Evolutionary conservation across 2,113 vertebrate genomes (phyloP).

Genomic region (Thermophis baileyi): DNA sequence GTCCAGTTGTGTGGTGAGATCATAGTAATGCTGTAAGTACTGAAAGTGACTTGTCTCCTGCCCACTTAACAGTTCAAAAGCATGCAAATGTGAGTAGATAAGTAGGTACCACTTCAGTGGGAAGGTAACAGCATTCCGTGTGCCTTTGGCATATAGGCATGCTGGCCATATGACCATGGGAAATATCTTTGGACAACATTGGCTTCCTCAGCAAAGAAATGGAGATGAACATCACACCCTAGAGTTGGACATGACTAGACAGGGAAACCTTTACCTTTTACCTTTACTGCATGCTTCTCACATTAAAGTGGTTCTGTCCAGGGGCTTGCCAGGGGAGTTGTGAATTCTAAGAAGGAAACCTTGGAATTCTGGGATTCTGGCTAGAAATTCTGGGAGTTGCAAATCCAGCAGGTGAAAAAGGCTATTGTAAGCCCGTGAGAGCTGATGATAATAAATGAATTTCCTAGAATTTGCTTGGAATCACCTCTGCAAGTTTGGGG

Average conservation of each 20-base stretch:
- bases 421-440: not conserved
- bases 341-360: not conserved
- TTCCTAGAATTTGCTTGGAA: not conserved
- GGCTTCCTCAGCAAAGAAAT: not conserved
- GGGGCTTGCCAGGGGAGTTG: not conserved
- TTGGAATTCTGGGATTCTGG: not conserved
- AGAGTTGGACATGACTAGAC: not conserved
- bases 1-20: not conserved
- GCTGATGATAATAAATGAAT: not conserved
- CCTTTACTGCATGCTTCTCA: not conserved
- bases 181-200: no score
- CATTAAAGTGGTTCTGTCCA: not conserved
- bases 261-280: not conserved
- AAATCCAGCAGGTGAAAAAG: not conserved
- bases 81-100: not conserved
- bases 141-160: no score
- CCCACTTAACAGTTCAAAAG: not conserved
- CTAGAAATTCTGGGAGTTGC: not conserved
- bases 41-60: not conserved
- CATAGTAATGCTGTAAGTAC: not conserved
- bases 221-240: fast-evolving
- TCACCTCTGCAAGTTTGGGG: not conserved
- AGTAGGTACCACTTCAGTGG: not conserved
- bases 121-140: not conserved
- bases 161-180: no score